A percentile compares a stretch with the other conserved stretches of the same genome.
These are phyloP conservation scores for Eulemur rubriventer DNA, from an alignment of 2,797 vertebrate species.

Conservation along the genomic window DNA sequence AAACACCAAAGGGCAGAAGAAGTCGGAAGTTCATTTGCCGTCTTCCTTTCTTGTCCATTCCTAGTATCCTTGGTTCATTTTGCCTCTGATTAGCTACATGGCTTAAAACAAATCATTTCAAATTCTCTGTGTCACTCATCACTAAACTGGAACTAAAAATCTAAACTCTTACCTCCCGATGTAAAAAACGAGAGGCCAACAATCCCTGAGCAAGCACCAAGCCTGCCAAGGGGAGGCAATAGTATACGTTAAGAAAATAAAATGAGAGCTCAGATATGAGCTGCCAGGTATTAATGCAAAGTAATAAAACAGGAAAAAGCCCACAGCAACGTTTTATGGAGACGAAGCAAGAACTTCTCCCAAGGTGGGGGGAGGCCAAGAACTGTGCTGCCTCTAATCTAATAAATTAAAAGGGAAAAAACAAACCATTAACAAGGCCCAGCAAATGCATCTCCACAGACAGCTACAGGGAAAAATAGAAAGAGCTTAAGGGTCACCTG, in stretches of 20 bases:
- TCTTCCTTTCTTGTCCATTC: background rate
- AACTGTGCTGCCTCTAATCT: slow-evolving; percentile 17
- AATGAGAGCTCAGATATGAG: background rate
- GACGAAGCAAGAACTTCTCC: background rate
- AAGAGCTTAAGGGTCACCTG: background rate
- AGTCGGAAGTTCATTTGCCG: background rate
- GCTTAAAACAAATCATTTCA: background rate
- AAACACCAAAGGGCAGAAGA: background rate
- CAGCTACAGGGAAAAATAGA: background rate
- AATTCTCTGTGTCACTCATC: background rate
- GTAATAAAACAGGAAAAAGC: slow-evolving; percentile 24
- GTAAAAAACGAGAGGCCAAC: background rate
- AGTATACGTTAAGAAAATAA: background rate
- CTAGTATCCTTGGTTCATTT: background rate
- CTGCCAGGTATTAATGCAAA: slow-evolving; percentile 26
- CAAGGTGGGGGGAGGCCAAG: background rate
- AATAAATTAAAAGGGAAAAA: slow-evolving; percentile 40
- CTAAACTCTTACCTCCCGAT: background rate
- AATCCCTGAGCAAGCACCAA: background rate
- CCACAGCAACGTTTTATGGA: background rate
- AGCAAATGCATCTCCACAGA: slow-evolving; percentile 18
- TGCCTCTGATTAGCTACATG: background rate
- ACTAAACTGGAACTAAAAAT: background rate
- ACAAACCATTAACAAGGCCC: slow-evolving; percentile 6
- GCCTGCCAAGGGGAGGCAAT: background rate